A percentile compares a stretch with the other conserved stretches of the same genome.
Conservation (phyloP, 2,113 vertebrate species). For the Phaethornis superciliosus region DNA sequence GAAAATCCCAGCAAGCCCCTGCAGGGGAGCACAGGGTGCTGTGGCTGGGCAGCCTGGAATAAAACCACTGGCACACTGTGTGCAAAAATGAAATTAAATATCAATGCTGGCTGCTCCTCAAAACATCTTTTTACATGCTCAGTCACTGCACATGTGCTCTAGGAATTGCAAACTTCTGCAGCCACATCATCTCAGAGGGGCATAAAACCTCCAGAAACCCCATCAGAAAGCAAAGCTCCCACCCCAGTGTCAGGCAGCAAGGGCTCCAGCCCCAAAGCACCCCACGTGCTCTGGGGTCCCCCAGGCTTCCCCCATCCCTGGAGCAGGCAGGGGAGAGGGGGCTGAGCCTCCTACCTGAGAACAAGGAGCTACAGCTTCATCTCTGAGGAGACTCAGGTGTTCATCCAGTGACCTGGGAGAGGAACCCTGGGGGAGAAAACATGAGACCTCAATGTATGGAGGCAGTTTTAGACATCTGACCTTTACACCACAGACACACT, state of each 20-base stretch:
- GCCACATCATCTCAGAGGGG: fast-evolving
- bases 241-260: fast-evolving
- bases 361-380: neutral
- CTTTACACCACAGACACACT: neutral
- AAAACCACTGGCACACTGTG: fast-evolving
- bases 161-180: neutral
- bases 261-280: neutral
- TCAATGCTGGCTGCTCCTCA: fast-evolving
- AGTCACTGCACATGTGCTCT: fast-evolving
- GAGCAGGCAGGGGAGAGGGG: fast-evolving
- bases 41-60: neutral
- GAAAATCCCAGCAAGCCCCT: neutral
- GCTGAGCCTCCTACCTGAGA: constrained; percentile 43
- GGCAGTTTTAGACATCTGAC: neutral
- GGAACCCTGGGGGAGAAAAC: constrained; percentile 5
- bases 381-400: neutral
- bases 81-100: neutral
- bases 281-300: fast-evolving
- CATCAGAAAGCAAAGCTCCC: fast-evolving
- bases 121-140: neutral
- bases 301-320: fast-evolving
- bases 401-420: neutral
- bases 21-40: neutral
- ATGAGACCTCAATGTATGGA: neutral
- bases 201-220: fast-evolving